These are phyloP conservation scores for Scotopteryx bipunctaria DNA, from an alignment of 2,888 invertebrate species.

Conservation along the genomic window DNA sequence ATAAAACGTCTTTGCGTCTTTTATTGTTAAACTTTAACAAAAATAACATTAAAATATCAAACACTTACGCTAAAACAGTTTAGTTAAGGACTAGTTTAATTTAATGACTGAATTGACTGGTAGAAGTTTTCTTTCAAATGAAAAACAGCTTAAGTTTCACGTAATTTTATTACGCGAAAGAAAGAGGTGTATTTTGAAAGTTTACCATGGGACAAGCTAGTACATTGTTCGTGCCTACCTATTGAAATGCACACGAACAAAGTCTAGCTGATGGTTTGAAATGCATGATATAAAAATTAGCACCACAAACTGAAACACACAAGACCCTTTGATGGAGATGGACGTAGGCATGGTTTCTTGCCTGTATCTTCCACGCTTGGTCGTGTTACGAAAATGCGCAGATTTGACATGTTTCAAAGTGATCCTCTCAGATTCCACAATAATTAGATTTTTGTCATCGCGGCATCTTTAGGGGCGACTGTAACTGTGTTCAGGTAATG, in stretches of 20 bases:
- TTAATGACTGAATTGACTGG: conserved; percentile 62
- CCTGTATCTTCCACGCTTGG: too few relatives aligned
- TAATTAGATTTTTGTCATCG: too few relatives aligned
- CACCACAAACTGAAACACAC: conserved; percentile 3
- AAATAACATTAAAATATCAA: conserved; percentile 75
- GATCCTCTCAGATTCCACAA: too few relatives aligned
- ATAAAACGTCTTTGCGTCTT: conserved; percentile 68
- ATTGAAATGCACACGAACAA: conserved; percentile 58
- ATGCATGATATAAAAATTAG: conserved; percentile 45
- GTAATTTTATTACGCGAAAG: conserved; percentile 71
- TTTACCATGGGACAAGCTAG: conserved; percentile 54
- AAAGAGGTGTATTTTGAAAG: conserved; percentile 48
- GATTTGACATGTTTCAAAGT: too few relatives aligned
- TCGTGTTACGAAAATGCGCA: too few relatives aligned
- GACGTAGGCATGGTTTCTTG: too few relatives aligned
- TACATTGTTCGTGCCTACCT: conserved; percentile 60
- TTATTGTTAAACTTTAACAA: conserved; percentile 81
- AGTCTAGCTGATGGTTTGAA: conserved; percentile 55
- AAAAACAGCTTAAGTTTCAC: conserved; percentile 57
- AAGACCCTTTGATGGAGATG: neutral
- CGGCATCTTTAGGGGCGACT: neutral
- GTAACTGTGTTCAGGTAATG: conserved; percentile 1
- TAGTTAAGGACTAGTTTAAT: conserved; percentile 54
- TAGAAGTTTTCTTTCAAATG: conserved; percentile 34
- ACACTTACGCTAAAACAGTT: conserved; percentile 68